Conservation (phyloP, 2,888 invertebrate species). For the Lasioglossum oenotherae region DNA sequence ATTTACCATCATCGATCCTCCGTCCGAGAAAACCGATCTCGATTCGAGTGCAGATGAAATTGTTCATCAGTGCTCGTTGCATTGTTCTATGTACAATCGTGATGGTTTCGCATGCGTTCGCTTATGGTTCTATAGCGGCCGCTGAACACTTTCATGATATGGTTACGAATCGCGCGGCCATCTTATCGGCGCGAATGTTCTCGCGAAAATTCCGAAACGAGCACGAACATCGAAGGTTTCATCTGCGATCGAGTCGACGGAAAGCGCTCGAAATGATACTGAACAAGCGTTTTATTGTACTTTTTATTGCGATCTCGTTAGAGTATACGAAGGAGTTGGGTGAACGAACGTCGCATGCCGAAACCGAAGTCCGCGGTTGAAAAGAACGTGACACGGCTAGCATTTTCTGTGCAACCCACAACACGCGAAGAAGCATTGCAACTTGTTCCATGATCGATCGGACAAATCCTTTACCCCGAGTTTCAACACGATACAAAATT, state of each 20-base stretch:
- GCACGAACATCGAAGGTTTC: neutral
- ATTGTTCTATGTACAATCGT: slow-evolving; percentile 32
- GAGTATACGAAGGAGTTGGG: neutral
- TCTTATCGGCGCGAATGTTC: neutral
- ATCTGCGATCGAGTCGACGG: neutral
- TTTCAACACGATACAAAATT: slow-evolving; percentile 7
- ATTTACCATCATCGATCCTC: neutral
- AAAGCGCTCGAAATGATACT: slow-evolving; percentile 14
- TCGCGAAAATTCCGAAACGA: slow-evolving; percentile 1
- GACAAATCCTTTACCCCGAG: neutral
- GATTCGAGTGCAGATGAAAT: slow-evolving; percentile 16
- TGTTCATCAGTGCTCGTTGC: slow-evolving; percentile 4
- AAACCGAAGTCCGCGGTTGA: neutral
- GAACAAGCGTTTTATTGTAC: slow-evolving; percentile 39
- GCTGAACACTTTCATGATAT: slow-evolving; percentile 13
- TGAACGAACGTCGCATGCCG: neutral
- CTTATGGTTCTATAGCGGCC: neutral
- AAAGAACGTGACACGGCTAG: neutral
- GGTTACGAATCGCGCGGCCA: neutral
- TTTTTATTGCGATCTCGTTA: slow-evolving; percentile 21
- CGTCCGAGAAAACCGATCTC: neutral
- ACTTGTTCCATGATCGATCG: neutral
- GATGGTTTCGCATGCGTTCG: neutral
- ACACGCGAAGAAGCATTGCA: slow-evolving; percentile 24
- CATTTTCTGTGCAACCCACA: slow-evolving; percentile 34